These are phyloP conservation scores for Neodiprion virginianus DNA, from an alignment of 1,140 invertebrate genomes.

Conservation along the genomic window DNA sequence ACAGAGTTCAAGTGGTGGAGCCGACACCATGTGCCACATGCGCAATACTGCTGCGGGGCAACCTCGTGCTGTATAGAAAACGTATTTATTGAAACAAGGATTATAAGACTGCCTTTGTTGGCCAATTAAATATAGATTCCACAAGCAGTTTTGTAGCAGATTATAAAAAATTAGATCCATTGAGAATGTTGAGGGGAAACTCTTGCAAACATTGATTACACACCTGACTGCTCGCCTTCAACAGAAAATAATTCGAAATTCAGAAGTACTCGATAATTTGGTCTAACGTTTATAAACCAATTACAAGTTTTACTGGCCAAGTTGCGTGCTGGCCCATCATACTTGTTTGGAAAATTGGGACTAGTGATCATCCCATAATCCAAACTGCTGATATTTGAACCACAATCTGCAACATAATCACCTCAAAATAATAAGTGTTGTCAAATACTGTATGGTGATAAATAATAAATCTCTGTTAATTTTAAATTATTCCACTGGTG, in stretches of 20 bases:
- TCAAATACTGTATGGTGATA: constrained; percentile 14
- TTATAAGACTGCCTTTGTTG: too few relatives aligned
- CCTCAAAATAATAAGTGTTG: constrained; percentile 15
- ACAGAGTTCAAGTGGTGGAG: constrained; percentile 86
- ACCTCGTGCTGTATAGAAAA: constrained; percentile 72
- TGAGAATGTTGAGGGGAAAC: too few relatives aligned
- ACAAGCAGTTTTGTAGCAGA: constrained; percentile 8
- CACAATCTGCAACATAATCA: constrained; percentile 73
- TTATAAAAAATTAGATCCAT: constrained; percentile 13
- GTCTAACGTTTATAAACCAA: constrained; percentile 87
- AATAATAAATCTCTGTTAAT: constrained; percentile 18
- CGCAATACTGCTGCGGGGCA: constrained; percentile 89
- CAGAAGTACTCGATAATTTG: constrained; percentile 82
- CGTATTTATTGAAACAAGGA: constrained; percentile 10
- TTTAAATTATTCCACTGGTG: constrained; percentile 18
- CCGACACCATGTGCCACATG: constrained; percentile 79
- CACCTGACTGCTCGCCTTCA: constrained; percentile 86
- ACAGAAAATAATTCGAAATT: constrained; percentile 88
- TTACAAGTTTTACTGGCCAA: constrained; percentile 86
- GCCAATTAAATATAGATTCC: background rate
- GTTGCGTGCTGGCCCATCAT: constrained; percentile 77
- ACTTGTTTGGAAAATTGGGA: constrained; percentile 87
- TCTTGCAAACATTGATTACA: constrained; percentile 34
- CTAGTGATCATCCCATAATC: constrained; percentile 85
- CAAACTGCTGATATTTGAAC: constrained; percentile 84